A percentile compares a stretch with the other conserved stretches of the same genome.
Evolutionary conservation across 2,888 invertebrate genomes (phyloP).

Genomic region (Cyrtodaria siliqua): DNA sequence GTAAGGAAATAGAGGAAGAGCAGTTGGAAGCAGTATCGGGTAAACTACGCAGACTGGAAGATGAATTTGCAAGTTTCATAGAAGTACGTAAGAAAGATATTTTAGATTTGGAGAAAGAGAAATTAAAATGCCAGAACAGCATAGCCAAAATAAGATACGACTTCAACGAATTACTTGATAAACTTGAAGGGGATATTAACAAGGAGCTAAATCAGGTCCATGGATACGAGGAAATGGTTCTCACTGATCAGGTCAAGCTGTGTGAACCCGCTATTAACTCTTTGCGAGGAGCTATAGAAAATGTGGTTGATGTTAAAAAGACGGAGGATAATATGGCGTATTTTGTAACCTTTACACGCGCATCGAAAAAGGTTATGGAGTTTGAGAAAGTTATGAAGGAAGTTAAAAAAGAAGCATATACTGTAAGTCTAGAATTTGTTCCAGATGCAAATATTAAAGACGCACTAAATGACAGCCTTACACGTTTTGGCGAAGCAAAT

Average conservation of each 20-base stretch:
- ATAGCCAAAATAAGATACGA: conserved; percentile 38
- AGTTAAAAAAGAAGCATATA: conserved; percentile 51
- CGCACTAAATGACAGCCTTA: conserved; percentile 19
- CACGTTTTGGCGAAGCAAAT: conserved; percentile 24
- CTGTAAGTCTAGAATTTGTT: conserved; percentile 16
- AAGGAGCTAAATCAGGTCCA: conserved; percentile 27
- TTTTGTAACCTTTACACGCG: conserved; percentile 39
- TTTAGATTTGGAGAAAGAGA: conserved; percentile 29
- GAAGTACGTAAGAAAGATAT: conserved; percentile 39
- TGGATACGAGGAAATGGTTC: conserved; percentile 22
- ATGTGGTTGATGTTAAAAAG: conserved; percentile 26
- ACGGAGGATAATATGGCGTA: conserved; percentile 49
- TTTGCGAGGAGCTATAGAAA: conserved; percentile 1
- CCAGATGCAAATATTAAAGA: conserved; percentile 15
- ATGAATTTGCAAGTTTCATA: conserved; percentile 38
- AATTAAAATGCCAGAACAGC: conserved; percentile 18
- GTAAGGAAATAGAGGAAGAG: conserved; percentile 39
- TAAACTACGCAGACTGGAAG: conserved; percentile 13
- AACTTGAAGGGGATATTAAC: conserved; percentile 30
- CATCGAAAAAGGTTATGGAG: conserved; percentile 34
- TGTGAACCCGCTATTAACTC: conserved; percentile 17
- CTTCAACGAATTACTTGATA: conserved; percentile 45
- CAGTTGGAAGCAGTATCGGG: conserved; percentile 30
- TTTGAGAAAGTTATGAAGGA: conserved; percentile 34
- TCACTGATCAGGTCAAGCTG: conserved; percentile 35